Evolutionary conservation across 2,888 invertebrate genomes (phyloP).

Genomic region (Cloeon dipterum): DNA sequence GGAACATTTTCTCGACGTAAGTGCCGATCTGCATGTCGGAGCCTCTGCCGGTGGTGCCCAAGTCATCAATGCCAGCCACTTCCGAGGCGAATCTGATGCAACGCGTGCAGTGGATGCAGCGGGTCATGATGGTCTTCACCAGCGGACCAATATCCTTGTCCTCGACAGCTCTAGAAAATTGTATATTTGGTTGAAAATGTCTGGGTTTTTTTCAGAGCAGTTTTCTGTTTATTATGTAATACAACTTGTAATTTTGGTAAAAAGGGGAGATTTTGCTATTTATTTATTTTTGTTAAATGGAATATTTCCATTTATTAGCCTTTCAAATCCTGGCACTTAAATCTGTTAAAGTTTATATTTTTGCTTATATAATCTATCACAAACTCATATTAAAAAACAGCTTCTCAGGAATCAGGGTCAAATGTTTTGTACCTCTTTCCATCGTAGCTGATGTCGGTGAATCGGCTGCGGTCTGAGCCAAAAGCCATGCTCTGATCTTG

Average conservation of each 20-base stretch:
- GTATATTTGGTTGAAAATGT: background rate
- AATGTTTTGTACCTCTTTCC: constrained; percentile 81
- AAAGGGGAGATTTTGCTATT: too few relatives aligned
- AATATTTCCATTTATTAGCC: too few relatives aligned
- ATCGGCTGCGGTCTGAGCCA: constrained; percentile 82
- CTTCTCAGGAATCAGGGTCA: too few relatives aligned
- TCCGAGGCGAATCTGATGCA: constrained; percentile 97
- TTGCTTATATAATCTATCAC: too few relatives aligned
- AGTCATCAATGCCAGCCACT: constrained; percentile 94
- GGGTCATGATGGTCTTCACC: constrained; percentile 96
- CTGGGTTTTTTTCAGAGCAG: too few relatives aligned
- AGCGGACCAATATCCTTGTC: constrained; percentile 97
- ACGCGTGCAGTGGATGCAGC: constrained; percentile 97
- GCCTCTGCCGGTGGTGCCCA: constrained; percentile 84
- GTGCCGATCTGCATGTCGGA: constrained; percentile 97
- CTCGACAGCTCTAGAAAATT: constrained; percentile 66
- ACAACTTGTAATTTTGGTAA: too few relatives aligned
- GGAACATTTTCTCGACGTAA: constrained; percentile 93
- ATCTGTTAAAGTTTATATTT: too few relatives aligned
- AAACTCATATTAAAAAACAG: too few relatives aligned
- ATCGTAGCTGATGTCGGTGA: constrained; percentile 72
- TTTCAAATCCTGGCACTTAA: too few relatives aligned
- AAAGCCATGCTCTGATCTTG: constrained; percentile 99
- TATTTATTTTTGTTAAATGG: too few relatives aligned
- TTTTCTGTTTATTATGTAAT: too few relatives aligned